These are phyloP conservation scores for Acanthornis magna DNA, from an alignment of 2,797 vertebrate species.

Conservation along the genomic window DNA sequence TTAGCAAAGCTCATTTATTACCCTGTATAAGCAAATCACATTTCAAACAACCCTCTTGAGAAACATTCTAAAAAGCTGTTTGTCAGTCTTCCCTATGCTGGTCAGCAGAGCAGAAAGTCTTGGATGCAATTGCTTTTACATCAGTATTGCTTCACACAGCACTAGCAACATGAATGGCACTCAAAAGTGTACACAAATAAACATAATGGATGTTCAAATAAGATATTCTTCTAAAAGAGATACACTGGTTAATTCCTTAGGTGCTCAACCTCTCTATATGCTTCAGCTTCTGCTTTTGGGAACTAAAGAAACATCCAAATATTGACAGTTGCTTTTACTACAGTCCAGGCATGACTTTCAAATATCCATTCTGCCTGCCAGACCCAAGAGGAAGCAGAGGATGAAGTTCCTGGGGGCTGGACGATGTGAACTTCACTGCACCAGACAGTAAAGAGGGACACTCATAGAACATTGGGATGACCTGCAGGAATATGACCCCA, in stretches of 20 bases:
- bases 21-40: neutral
- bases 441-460: neutral
- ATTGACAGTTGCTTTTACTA: neutral
- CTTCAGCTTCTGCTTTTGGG: neutral
- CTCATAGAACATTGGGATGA: neutral
- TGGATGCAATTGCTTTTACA: neutral
- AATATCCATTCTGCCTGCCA: neutral
- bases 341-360: neutral
- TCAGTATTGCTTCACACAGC: neutral
- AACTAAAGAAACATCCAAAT: neutral
- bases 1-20: neutral
- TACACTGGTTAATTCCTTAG: neutral
- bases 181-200: neutral
- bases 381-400: neutral
- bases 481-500: neutral
- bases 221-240: neutral
- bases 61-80: neutral
- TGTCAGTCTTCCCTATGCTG: neutral
- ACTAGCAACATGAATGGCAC: neutral
- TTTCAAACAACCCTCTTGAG: neutral
- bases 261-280: neutral
- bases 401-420: neutral
- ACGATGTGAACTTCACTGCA: neutral
- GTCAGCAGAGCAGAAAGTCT: neutral
- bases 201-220: neutral